Base-by-base conservation (phyloP, 2,113 vertebrate genomes). In the Ophthalmolycus amberensis region DNA sequence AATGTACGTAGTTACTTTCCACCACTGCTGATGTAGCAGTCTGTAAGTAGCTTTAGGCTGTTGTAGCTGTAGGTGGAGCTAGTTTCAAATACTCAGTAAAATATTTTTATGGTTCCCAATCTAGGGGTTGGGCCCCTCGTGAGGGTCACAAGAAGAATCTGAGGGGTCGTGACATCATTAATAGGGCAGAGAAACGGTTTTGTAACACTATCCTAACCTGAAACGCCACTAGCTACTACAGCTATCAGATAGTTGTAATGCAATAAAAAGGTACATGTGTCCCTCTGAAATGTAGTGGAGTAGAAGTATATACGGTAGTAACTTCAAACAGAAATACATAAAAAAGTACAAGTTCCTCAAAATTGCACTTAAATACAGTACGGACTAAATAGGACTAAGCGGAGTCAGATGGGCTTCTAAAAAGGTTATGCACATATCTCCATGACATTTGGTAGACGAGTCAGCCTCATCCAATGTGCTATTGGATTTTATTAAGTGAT, bases 401-500 rank as follows among this genome's bases (percentile, higher is more conserved):
- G 6, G 46, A 50, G 25, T 54, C 37, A 65, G 38, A 22, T 38
- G 52, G 22, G 2, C 29, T 18, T 75, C 44, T 34, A 29, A 65
- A 77, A 50, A 18, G 34, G 25, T 54, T 60, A 58, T 34, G 52
- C 25, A 52, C 1, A 62, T 48, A 11, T 64, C 70, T 48, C n/a
- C 65, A 67, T 66, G 59, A 46, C 34, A 70, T 71, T 25, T 48
- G 37, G 12, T 38, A 20, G 46, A 46, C 0, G 29, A 44, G 71
- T 69, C 75, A 64, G 42, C 52, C 75, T 75, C n/a, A 82, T 77
- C 66, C 62, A 75, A 59, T 72, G 54, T 71, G 38, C 22, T 25
- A 38, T 48, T n/a, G 80, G 48, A 73, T 85, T 80, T 56, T n/a
- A 71, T 77, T 81, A 16, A 16, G 46, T 29, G 22, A 64, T 59